These are phyloP conservation scores for Ormyrus nitidulus DNA, from an alignment of 2,888 invertebrate species.

Conservation along the genomic window DNA sequence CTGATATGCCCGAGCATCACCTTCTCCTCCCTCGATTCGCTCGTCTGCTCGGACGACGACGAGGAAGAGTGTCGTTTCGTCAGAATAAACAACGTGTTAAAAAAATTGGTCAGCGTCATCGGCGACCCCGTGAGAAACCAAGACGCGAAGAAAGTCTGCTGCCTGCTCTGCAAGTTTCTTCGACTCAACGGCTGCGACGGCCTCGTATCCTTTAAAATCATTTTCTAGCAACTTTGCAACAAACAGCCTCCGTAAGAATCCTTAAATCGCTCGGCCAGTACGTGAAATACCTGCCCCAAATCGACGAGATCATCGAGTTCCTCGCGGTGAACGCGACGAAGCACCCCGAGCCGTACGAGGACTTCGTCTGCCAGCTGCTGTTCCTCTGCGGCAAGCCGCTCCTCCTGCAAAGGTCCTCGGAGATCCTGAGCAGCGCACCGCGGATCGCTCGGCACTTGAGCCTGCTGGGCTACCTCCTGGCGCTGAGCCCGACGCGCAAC, in stretches of 20 bases:
- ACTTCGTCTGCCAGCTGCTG: slow-evolving; percentile 67
- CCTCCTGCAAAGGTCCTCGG: slow-evolving; percentile 67
- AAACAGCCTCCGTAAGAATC: background rate
- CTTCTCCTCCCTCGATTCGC: slow-evolving; percentile 31
- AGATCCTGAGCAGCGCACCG: slow-evolving; percentile 61
- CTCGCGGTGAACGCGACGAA: slow-evolving; percentile 61
- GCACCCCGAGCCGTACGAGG: slow-evolving; percentile 61
- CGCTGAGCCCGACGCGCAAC: slow-evolving; percentile 60
- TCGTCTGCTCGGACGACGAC: background rate
- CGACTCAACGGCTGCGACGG: slow-evolving; percentile 58
- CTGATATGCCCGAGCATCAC: slow-evolving; percentile 29
- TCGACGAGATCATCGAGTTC: slow-evolving; percentile 70
- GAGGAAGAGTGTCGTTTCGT: slow-evolving; percentile 44
- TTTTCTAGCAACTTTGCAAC: background rate
- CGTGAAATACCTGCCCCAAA: slow-evolving; percentile 67
- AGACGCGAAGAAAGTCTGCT: slow-evolving; percentile 34
- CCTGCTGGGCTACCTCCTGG: slow-evolving; percentile 68
- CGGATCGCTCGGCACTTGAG: slow-evolving; percentile 71
- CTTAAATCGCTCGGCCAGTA: slow-evolving; percentile 63
- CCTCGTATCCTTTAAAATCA: slow-evolving; percentile 67
- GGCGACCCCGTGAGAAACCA: slow-evolving; percentile 60
- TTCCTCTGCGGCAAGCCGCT: slow-evolving; percentile 68
- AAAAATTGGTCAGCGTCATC: slow-evolving; percentile 63
- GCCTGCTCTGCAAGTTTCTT: slow-evolving; percentile 62
- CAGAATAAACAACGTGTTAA: slow-evolving; percentile 56